A percentile compares a stretch with the other conserved stretches of the same genome.
These are phyloP conservation scores for Saccopteryx leptura DNA, from an alignment of 2,113 vertebrate species.

Conservation along the genomic window DNA sequence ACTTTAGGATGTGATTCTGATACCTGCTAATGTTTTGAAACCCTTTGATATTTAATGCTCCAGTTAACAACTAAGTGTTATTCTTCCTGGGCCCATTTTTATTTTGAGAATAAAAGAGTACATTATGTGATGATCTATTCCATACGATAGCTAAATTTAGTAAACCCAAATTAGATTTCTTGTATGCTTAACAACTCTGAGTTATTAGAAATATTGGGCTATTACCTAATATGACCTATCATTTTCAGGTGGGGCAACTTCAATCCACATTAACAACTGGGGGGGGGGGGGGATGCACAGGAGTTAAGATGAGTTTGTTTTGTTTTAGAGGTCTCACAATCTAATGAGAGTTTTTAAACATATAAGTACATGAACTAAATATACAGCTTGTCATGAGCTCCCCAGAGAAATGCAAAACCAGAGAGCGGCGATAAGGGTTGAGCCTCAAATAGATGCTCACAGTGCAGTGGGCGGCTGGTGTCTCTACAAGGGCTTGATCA, in stretches of 20 bases:
- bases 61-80: not conserved
- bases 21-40: not conserved
- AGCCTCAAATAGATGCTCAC: not conserved
- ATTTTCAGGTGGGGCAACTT: not conserved
- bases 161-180: not conserved
- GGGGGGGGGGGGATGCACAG: not conserved
- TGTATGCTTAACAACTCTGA: not conserved
- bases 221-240: not conserved
- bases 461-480: not conserved
- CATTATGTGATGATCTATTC: not conserved
- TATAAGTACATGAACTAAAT: not conserved
- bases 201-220: not conserved
- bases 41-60: not conserved
- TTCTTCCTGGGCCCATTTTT: not conserved
- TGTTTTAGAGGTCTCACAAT: not conserved
- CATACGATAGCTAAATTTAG: not conserved
- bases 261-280: not conserved
- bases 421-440: not conserved
- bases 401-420: not conserved
- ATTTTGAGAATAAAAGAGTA: conserved; percentile 26
- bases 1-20: not conserved
- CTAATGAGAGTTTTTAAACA: not conserved
- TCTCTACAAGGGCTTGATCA: not conserved
- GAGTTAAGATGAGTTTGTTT: not conserved
- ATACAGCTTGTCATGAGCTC: too few relatives aligned